These are phyloP conservation scores for Metalampra italica DNA, from an alignment of 2,888 invertebrate genomes.

Conservation along the genomic window DNA sequence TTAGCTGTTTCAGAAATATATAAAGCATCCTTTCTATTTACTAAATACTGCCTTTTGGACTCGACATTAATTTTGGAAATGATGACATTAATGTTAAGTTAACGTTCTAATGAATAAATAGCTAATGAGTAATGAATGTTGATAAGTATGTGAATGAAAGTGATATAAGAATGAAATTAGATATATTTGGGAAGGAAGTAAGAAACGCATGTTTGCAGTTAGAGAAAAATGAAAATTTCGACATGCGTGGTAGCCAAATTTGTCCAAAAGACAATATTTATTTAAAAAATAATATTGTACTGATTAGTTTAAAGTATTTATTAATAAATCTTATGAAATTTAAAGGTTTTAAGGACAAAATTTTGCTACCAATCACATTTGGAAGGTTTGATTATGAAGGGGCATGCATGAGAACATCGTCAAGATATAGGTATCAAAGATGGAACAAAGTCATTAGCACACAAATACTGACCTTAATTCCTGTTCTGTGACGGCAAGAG, in stretches of 20 bases:
- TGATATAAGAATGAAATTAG: constrained; percentile 5
- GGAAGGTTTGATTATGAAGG: constrained; percentile 12
- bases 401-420: background rate
- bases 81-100: constrained; percentile 11
- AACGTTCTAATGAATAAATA: background rate
- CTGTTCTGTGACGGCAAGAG: constrained; percentile 65
- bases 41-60: constrained; percentile 67
- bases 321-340: background rate
- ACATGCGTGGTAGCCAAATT: constrained; percentile 71
- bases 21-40: background rate
- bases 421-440: background rate
- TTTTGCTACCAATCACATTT: constrained; percentile 62
- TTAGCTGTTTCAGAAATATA: too few species aligned
- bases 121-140: constrained; percentile 9
- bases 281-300: constrained; percentile 17
- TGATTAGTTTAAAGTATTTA: constrained; percentile 20
- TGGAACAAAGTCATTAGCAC: background rate
- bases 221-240: constrained; percentile 24
- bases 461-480: constrained; percentile 54
- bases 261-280: constrained; percentile 69
- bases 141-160: constrained; percentile 9
- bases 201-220: constrained; percentile 4
- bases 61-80: constrained; percentile 7
- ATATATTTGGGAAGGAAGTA: background rate
- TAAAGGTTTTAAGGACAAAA: constrained; percentile 34